Base-by-base conservation (phyloP, 2,888 invertebrate species). In the Phania funesta region DNA sequence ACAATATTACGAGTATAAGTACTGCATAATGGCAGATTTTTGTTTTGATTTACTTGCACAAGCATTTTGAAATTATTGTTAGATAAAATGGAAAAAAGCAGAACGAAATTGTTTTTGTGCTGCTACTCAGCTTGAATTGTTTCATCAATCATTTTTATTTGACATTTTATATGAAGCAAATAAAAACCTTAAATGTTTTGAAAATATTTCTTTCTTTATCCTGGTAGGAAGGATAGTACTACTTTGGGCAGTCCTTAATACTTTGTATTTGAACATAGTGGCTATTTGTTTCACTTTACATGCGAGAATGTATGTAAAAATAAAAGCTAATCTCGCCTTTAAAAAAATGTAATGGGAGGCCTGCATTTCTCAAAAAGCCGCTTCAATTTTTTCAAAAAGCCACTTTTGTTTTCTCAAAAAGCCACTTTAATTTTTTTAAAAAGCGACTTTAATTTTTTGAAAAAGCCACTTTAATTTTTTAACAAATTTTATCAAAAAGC, bases 1-100 rank as follows among this genome's bases (percentile, higher is more conserved):
- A 18, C n/a, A n/a, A n/a, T 26, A 32, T 54, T 29, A 16, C 16
- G 41, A n/a, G 20, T 54, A 50, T 56, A 78, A 64, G 16, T 74
- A 58, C 77, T 78, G 77, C 82, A 82, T 78, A 78, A 78, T 74
- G 64, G 58, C 56, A 44, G 24, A 64, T 16, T 58, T 70, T 62
- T 58, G 44, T 81, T 76, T 67, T 76, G 80, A 73, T 67, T 81
- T 80, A 71, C 48, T 60, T 71, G 46, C 20, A 76, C 52, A 68
- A 48, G 29, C 32, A 52, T 52, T 56, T 75, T 7, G 18, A 70
- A 65, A 70, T 54, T 50, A 58, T 70, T 77, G 74, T 74, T 38
- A 82, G 48, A 74, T 77, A 74, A 68, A 82, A 70, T 41, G 22
- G 56, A 78, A 52, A n/a, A 56, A 32, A 22, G 24, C 11, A 44